Evolutionary conservation across 2,797 vertebrate genomes (phyloP), one percentile per base, ranked within the genome.

Genomic region (Tangara arthus): DNA sequence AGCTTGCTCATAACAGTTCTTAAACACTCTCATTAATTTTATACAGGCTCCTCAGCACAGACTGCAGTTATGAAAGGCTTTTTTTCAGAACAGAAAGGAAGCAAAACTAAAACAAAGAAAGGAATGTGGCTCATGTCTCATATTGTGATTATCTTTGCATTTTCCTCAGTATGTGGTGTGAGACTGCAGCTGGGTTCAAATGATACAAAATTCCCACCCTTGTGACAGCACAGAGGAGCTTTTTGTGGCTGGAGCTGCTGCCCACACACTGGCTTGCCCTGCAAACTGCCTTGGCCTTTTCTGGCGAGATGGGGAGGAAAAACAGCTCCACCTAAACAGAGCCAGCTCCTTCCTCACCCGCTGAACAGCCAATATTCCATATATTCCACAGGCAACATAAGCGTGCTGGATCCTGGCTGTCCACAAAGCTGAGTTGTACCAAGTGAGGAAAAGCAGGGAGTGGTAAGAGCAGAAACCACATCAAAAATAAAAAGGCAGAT

Each of bases 71-170:
- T 42, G 49, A 94, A 91, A 92, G 28, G 50, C 41, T 53, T 52
- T 89, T 64, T 59, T 52, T n/a, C 66, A 26, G 14, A 73, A 80
- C 20, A 78, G 56, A 75, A 88, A 81, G 52, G 60, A 87, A 95
- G 24, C 61, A 90, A 79, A 95, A 84, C 55, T 83, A 63, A 78
- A 95, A 81, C 59, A 77, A 94, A 82, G 69, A 15, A 72, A 92
- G 65, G 82, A 91, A 94, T 69, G 87, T 11, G n/a, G 32, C 76
- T 94, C n/a, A 52, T 75, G 85, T 71, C 72, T 92, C 78, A 35
- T 32, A 63, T 59, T 94, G 81, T 89, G 77, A 94, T 82, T 95
- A 91, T 93, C 85, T 91, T 15, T 71, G 91, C 85, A 72, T 64
- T 94, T 91, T 87, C 84, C 57, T 60, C 56, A 53, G 85, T 53